Percentiles rank a stretch among this genome's conserved stretches.
Evolutionary conservation across 2,888 invertebrate species (phyloP).

Genomic region (Alloscopus bannaensis): DNA sequence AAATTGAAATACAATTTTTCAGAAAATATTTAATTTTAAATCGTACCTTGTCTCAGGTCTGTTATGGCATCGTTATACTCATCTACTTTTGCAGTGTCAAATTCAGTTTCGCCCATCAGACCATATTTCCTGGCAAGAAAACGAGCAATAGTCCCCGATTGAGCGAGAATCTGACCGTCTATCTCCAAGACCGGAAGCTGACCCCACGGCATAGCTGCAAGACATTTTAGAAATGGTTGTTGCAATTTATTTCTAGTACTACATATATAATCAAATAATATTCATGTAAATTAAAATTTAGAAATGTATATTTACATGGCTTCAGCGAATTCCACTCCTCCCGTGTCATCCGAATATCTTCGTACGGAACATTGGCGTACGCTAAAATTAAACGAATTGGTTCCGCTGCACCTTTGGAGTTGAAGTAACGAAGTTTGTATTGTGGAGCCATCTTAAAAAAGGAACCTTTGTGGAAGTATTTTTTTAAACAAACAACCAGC

Average conservation of each 20-base stretch:
- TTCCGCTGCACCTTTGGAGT: conserved; percentile 8
- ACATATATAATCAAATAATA: too few relatives aligned
- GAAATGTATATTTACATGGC: too few relatives aligned
- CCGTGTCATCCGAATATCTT: conserved; percentile 23
- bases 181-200: conserved; percentile 72
- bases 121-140: conserved; percentile 71
- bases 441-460: too few relatives aligned
- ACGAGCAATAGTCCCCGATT: conserved; percentile 72
- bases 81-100: conserved; percentile 53
- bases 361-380: conserved; percentile 16
- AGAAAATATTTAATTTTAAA: too few relatives aligned
- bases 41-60: conserved; percentile 39
- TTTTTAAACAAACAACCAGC: too few relatives aligned
- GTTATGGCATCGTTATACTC: conserved; percentile 44
- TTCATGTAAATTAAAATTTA: too few relatives aligned
- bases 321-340: too few relatives aligned
- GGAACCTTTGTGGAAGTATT: too few relatives aligned
- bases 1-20: too few relatives aligned
- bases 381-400: conserved; percentile 21
- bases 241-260: too few relatives aligned
- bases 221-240: too few relatives aligned
- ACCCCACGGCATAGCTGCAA: conserved; percentile 70
- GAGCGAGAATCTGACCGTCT: conserved; percentile 69
- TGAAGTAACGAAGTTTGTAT: neutral
- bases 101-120: conserved; percentile 61